Evolutionary conservation across 2,113 vertebrate species (phyloP).

Genomic region (Prionailurus bengalensis): DNA sequence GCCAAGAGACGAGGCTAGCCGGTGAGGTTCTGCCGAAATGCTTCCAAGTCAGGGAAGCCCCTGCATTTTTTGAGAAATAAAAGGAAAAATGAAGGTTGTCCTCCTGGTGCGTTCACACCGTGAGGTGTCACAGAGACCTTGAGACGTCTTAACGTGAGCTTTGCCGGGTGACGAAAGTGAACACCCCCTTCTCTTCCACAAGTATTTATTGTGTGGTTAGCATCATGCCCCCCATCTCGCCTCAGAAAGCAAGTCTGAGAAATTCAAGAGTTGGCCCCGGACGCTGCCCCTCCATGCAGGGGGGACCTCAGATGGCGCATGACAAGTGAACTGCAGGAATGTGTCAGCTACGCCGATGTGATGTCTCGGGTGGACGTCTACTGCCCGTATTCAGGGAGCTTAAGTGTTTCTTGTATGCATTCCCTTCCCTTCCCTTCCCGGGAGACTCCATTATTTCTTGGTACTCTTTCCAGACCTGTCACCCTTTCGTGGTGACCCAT

Average conservation of each 20-base stretch:
- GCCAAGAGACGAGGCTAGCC: not conserved
- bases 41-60: not conserved
- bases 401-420: not conserved
- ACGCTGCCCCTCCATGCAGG: not conserved
- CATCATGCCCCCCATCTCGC: not conserved
- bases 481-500: not conserved
- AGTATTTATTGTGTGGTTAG: not conserved
- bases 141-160: not conserved
- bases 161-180: not conserved
- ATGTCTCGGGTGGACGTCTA: not conserved
- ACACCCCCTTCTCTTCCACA: not conserved
- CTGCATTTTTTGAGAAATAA: not conserved
- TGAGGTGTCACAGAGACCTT: not conserved
- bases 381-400: not conserved
- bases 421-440: not conserved
- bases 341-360: not conserved
- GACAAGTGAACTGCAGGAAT: not conserved
- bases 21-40: not conserved
- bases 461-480: not conserved
- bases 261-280: not conserved
- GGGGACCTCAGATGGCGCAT: not conserved
- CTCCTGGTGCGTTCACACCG: not conserved
- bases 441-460: not conserved
- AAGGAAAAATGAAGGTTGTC: not conserved
- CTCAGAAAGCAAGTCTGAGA: not conserved